phyloP scores from a whole-genome alignment of 2,113 vertebrate species.

The Melanerpes formicivorus region DNA sequence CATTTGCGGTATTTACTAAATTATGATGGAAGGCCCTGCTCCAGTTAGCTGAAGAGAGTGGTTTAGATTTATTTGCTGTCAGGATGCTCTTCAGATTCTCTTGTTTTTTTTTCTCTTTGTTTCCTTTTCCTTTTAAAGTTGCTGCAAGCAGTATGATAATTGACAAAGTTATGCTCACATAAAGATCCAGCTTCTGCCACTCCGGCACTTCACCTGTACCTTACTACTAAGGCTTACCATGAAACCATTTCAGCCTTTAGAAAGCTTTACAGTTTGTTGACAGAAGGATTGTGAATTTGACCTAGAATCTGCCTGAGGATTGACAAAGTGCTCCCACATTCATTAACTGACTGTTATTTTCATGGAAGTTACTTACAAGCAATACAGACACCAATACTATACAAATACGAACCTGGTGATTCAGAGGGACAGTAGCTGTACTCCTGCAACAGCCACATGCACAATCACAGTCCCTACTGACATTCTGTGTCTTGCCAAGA shows the following conservation, averaged over 20 bases:
- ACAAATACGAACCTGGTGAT: not conserved
- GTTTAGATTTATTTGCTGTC: not conserved
- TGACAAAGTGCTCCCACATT: not conserved
- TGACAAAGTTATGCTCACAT: not conserved
- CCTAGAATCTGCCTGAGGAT: not conserved
- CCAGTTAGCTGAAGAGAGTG: not conserved
- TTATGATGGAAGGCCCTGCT: not conserved
- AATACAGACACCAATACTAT: not conserved
- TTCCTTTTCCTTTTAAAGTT: not conserved
- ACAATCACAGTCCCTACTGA: not conserved
- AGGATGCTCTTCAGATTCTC: not conserved
- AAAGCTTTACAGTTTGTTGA: not conserved
- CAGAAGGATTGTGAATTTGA: not conserved
- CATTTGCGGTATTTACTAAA: not conserved
- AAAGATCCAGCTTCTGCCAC: not conserved
- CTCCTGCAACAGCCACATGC: not conserved
- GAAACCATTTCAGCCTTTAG: not conserved
- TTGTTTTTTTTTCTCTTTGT: not conserved
- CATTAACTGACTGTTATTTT: not conserved
- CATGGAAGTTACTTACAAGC: not conserved
- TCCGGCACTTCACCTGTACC: not conserved
- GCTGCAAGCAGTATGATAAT: not conserved
- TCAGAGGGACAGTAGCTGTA: not conserved
- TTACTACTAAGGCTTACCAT: not conserved
- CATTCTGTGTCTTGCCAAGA: not conserved